Percentiles rank a stretch among this genome's conserved stretches.
Conservation (phyloP, 2,888 invertebrate genomes). For the Epistrophe eligans region DNA sequence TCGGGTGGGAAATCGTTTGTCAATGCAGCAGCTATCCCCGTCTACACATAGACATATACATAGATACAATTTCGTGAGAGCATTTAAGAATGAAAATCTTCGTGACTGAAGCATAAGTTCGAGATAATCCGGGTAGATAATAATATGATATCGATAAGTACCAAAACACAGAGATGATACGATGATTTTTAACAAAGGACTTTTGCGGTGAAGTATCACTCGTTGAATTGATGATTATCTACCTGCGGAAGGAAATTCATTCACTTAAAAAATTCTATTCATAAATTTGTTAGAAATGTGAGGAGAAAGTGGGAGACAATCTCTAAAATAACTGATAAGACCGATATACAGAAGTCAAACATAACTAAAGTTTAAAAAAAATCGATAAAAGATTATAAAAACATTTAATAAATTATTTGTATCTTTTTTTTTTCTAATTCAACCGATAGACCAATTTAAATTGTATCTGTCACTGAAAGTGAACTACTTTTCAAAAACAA, state of each 20-base stretch:
- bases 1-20: constrained; percentile 25
- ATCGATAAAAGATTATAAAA: too few relatives aligned
- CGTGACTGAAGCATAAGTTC: background rate
- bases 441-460: background rate
- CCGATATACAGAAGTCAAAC: too few relatives aligned
- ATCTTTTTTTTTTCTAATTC: background rate
- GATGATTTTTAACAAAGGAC: constrained; percentile 9
- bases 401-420: too few relatives aligned
- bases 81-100: constrained; percentile 26
- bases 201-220: background rate
- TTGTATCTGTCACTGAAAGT: background rate
- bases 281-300: background rate
- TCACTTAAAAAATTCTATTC: background rate
- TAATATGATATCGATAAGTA: constrained; percentile 15
- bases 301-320: background rate
- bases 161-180: constrained; percentile 9
- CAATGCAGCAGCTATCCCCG: constrained; percentile 8
- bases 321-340: background rate
- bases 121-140: constrained; percentile 17
- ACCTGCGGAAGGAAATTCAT: background rate
- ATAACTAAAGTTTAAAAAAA: too few relatives aligned
- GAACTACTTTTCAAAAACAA: background rate
- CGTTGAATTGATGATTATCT: constrained; percentile 23
- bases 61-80: background rate
- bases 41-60: background rate